Conservation (phyloP, 2,113 vertebrate genomes). For the rat (Rattus norvegicus) region DNA sequence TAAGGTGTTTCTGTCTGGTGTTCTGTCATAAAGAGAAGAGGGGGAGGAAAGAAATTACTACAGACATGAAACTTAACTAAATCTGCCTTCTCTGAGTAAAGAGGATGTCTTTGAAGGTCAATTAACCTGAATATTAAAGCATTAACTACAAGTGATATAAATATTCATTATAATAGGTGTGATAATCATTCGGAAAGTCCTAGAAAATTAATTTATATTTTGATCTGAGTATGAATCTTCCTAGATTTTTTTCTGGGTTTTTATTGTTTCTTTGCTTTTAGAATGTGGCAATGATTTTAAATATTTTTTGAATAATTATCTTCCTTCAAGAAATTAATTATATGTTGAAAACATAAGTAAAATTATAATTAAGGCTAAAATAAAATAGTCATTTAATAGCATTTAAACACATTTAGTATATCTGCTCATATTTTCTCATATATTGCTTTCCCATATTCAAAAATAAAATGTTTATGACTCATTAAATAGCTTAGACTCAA, state of each 20-base stretch:
- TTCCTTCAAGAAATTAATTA: conserved; percentile 23
- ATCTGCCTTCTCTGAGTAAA: neutral
- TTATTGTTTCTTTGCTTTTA: neutral
- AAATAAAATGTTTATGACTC: neutral
- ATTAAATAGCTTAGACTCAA: neutral
- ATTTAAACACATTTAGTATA: neutral
- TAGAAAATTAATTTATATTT: conserved; percentile 34
- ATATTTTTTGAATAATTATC: neutral
- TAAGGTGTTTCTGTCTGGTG: neutral
- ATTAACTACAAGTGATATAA: conserved; percentile 26
- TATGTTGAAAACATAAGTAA: conserved; percentile 10
- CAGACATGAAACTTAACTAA: neutral
- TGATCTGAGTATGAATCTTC: neutral
- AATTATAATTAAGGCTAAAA: conserved; percentile 16
- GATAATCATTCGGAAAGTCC: neutral
- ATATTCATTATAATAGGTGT: conserved; percentile 22
- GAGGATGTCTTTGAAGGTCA: neutral
- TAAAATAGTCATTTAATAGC: neutral
- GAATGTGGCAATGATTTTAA: neutral
- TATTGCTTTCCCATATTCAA: conserved; percentile 27
- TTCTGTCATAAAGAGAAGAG: neutral
- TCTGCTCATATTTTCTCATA: neutral
- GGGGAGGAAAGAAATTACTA: neutral
- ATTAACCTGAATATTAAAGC: conserved; percentile 15
- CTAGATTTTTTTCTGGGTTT: too few relatives aligned